Evolutionary conservation across 2,797 vertebrate species (phyloP), one percentile per base, ranked within the genome.

Genomic region (Petrocephalus schoutedeni): DNA sequence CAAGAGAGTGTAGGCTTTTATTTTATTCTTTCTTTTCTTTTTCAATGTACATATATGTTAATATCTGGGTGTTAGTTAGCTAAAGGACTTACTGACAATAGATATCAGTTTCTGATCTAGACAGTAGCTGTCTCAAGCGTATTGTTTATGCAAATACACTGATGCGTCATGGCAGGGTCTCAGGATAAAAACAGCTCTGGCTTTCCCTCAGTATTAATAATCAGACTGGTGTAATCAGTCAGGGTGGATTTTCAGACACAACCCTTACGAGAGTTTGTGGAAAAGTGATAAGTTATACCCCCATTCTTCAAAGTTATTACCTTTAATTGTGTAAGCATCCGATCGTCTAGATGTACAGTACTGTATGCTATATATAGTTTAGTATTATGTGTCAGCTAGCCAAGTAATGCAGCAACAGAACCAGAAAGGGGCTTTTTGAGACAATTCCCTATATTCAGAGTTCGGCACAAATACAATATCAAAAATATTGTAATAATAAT

Each of bases 131-230:
- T 51, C 10, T 12, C 14, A 19, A n/a, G 6, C 49, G 4, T 51
- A 45, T 82, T 82, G 36, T 86, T 86, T 49, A 86, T 64, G 14
- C 59, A 49, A 64, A 64, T 3, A 16, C 10, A 7, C 14, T 6
- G 32, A 61, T 91, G 87, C 88, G 89, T 89, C 49, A 49, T 64
- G 85, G n/a, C 59, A 86, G 85, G 86, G n/a, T 10, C 58, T 6
- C 12, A 89, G 85, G 88, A 85, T 64, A 90, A 87, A 89, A 88
- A 71, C 32, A 51, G 90, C 89, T 87, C 51, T 54, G 74, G 9
- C 74, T 88, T 90, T 90, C 86, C 89, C 86, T 86, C 85, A 91
- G 91, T 91, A 89, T 91, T 92, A 93, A 92, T 90, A 91, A 80
- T 45, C 41, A 45, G 41, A 32, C 85, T 64, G 16, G 88, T 71